Evolutionary conservation across 2,797 vertebrate genomes (phyloP), one percentile per base, ranked within the genome.

Genomic region (Chrosomus eos): DNA sequence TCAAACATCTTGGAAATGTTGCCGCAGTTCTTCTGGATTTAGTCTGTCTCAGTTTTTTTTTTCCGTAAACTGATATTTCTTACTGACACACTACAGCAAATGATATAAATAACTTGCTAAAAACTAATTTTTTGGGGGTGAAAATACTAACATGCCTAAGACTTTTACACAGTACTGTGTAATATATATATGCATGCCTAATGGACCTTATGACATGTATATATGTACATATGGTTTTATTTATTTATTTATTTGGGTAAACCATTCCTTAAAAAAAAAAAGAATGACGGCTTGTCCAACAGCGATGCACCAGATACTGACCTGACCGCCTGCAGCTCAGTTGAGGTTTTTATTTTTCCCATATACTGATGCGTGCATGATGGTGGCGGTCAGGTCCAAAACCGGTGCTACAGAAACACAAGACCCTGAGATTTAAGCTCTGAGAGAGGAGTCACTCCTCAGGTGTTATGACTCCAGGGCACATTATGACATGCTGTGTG

Each of bases 381-480:
- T 79, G 72, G 92, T 98, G 97, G 91, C 97, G 92, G 95, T 95
- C 94, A 88, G 96, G 97, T 96, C 96, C 90, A 89, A 48, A 88
- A 92, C 90, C 87, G 96, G 98, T 99, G 98, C 97, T 9, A 99
- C 82, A 99, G 91, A 93, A 96, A 93, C 90, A 82, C 71, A 89
- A 91, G 95, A 95, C 96, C 79, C 95, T 96, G 97, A 96, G 93
- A 95, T 97, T 97, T 97, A 97, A 98, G 97, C 98, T 96, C 96
- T 93, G 96, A 93, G 96, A 96, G 92, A 91, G 51, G 91, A 98
- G 96, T 66, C 89, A 89, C 92, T 93, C 94, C 95, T 94, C 84
- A 77, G 62, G 94, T 96, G 98, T 99, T 99, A 99, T 99, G 96
- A 91, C 96, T 97, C 97, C 96, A 94, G 93, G 97, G 97, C 94